These are phyloP conservation scores for Heliothis virescens DNA, from an alignment of 1,140 invertebrate species.

Conservation along the genomic window DNA sequence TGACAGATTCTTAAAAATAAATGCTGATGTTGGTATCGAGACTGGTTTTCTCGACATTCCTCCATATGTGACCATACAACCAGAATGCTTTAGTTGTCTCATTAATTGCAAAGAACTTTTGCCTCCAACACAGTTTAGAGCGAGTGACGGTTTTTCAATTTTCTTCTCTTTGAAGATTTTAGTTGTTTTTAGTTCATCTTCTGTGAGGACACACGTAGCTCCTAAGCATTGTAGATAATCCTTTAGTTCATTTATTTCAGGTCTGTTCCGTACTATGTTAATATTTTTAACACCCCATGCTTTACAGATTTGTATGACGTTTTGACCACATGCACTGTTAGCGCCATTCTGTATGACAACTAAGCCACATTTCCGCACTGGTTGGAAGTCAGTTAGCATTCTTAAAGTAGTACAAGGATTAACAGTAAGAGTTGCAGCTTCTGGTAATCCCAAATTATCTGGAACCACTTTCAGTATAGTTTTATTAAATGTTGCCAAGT, in stretches of 20 bases:
- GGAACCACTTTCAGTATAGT: slow-evolving; percentile 90
- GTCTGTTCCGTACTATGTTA: slow-evolving; percentile 95
- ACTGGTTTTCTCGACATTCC: slow-evolving; percentile 98
- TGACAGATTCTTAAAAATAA: slow-evolving; percentile 97
- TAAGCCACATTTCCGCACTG: slow-evolving; percentile 89
- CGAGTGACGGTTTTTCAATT: slow-evolving; percentile 92
- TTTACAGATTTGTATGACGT: slow-evolving; percentile 96
- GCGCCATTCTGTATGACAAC: slow-evolving; percentile 97
- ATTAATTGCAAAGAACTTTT: slow-evolving; percentile 94
- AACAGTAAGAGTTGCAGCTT: slow-evolving; percentile 95
- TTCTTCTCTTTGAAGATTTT: slow-evolving; percentile 90
- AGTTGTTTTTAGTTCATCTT: slow-evolving; percentile 93
- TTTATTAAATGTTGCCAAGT: slow-evolving; percentile 89
- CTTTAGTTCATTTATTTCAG: slow-evolving; percentile 91
- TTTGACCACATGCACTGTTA: slow-evolving; percentile 98
- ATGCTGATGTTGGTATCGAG: slow-evolving; percentile 91
- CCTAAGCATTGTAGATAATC: slow-evolving; percentile 91
- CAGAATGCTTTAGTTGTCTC: slow-evolving; percentile 90
- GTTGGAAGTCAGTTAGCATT: slow-evolving; percentile 97
- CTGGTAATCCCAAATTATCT: slow-evolving; percentile 89
- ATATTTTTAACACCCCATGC: slow-evolving; percentile 92
- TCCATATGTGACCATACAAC: slow-evolving; percentile 98
- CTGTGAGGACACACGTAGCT: slow-evolving; percentile 95
- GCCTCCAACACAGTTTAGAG: slow-evolving; percentile 98
- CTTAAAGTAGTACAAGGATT: slow-evolving; percentile 98